phyloP scores from a whole-genome alignment of 2,888 invertebrate species.

The Oscheius sp. region DNA sequence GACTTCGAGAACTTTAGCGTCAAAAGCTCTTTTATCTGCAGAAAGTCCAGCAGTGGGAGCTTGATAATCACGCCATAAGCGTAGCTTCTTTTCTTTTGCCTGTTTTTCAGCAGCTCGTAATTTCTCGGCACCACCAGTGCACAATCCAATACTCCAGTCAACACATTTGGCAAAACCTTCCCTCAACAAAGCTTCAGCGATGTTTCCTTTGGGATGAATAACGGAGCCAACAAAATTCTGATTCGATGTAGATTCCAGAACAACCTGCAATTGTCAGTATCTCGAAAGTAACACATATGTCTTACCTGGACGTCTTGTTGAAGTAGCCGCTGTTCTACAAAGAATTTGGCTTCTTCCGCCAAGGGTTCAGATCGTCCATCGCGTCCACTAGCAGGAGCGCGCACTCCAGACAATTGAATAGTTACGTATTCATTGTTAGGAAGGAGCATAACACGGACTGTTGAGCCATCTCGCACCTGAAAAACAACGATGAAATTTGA shows the following conservation, averaged over 20 bases:
- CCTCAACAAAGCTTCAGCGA: slow-evolving; percentile 88
- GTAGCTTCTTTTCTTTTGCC: slow-evolving; percentile 87
- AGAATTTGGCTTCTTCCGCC: slow-evolving; percentile 92
- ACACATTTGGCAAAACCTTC: slow-evolving; percentile 94
- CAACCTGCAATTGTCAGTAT: slow-evolving; percentile 78
- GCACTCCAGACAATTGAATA: slow-evolving; percentile 92
- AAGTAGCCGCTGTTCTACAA: slow-evolving; percentile 89
- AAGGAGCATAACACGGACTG: slow-evolving; percentile 88
- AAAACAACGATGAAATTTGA: slow-evolving; percentile 26
- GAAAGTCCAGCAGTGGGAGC: slow-evolving; percentile 75
- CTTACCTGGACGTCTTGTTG: slow-evolving; percentile 88
- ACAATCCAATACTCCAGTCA: slow-evolving; percentile 89
- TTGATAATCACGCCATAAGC: slow-evolving; percentile 92
- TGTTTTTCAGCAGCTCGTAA: slow-evolving; percentile 85
- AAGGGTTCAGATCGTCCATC: slow-evolving; percentile 78
- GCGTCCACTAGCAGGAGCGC: slow-evolving; percentile 46
- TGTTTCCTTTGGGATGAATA: slow-evolving; percentile 86
- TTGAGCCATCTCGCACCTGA: slow-evolving; percentile 87
- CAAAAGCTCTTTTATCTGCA: slow-evolving; percentile 29
- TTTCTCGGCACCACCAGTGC: slow-evolving; percentile 85
- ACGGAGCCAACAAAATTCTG: slow-evolving; percentile 93
- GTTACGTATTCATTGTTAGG: slow-evolving; percentile 92
- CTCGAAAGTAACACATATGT: not conserved
- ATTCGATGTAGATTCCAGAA: slow-evolving; percentile 91
- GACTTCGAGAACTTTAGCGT: slow-evolving; percentile 81